Conservation (phyloP, 1,140 invertebrate genomes). For the Penaeus indicus region DNA sequence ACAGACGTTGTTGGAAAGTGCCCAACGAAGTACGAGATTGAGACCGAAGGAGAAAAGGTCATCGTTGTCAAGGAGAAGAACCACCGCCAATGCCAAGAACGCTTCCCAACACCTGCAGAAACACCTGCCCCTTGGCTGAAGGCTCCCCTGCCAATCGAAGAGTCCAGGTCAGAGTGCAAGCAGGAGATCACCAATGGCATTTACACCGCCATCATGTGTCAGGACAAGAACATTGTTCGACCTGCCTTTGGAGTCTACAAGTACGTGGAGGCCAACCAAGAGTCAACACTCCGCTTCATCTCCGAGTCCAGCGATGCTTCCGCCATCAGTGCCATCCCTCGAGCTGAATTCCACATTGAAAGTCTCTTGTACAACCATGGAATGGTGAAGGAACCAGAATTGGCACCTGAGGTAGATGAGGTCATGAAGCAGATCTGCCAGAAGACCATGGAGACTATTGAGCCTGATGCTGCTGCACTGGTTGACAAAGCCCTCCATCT, state of each 20-base stretch:
- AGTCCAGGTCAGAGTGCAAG: slow-evolving; percentile 48
- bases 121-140: slow-evolving; percentile 47
- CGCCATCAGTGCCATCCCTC: not conserved
- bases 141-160: slow-evolving; percentile 47
- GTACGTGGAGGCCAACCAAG: slow-evolving; percentile 49
- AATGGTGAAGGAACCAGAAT: slow-evolving; percentile 27
- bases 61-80: slow-evolving; percentile 52
- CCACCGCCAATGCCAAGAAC: slow-evolving; percentile 48
- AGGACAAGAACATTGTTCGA: slow-evolving; percentile 49
- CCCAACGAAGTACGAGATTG: slow-evolving; percentile 46
- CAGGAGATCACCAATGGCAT: slow-evolving; percentile 46
- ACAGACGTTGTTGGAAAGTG: slow-evolving; percentile 60
- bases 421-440: slow-evolving; percentile 36
- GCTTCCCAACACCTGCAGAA: slow-evolving; percentile 39
- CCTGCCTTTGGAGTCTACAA: slow-evolving; percentile 52
- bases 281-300: slow-evolving; percentile 45
- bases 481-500: slow-evolving; percentile 32
- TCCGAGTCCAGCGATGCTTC: not conserved
- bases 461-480: slow-evolving; percentile 12
- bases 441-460: slow-evolving; percentile 17
- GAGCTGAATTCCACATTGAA: not conserved
- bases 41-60: slow-evolving; percentile 25
- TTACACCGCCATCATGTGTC: slow-evolving; percentile 35
- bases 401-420: slow-evolving; percentile 39
- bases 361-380: slow-evolving; percentile 42